phyloP scores from a whole-genome alignment of 2,113 vertebrate genomes.

The Pelobates fuscus region DNA sequence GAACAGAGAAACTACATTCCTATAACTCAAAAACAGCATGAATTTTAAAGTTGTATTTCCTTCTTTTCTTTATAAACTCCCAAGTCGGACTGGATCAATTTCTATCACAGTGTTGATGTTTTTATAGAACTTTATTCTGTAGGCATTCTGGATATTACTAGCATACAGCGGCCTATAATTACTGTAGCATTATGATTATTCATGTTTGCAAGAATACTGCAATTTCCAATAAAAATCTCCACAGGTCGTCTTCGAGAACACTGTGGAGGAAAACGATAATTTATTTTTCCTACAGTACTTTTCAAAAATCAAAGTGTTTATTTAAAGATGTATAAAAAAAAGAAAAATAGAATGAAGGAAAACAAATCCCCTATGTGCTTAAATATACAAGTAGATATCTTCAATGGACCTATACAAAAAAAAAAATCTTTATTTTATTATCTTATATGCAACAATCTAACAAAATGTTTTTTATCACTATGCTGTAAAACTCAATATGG shows the following conservation, averaged over 20 bases:
- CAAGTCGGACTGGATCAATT: not conserved
- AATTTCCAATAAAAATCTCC: slow-evolving; percentile 59
- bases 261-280: slow-evolving; percentile 19
- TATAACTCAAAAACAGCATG: no score
- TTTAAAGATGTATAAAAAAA: slow-evolving; percentile 31
- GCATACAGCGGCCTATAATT: slow-evolving; percentile 25
- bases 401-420: no score
- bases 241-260: slow-evolving; percentile 26
- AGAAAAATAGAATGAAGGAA: slow-evolving; percentile 9
- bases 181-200: slow-evolving; percentile 39
- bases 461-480: not conserved
- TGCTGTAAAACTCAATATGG: not conserved
- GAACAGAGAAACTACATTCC: no score
- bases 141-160: slow-evolving; percentile 4
- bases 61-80: not conserved
- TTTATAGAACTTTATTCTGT: slow-evolving; percentile 7
- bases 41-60: not conserved
- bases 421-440: no score
- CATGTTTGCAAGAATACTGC: slow-evolving; percentile 40
- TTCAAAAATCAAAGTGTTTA: slow-evolving; percentile 31
- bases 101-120: slow-evolving; percentile 17
- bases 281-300: slow-evolving; percentile 31
- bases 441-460: not conserved
- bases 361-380: slow-evolving; percentile 9
- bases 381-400: not conserved